Evolutionary conservation across 2,113 vertebrate species (phyloP), one percentile per base, ranked within the genome.

Genomic region (Toxotes jaculatrix): DNA sequence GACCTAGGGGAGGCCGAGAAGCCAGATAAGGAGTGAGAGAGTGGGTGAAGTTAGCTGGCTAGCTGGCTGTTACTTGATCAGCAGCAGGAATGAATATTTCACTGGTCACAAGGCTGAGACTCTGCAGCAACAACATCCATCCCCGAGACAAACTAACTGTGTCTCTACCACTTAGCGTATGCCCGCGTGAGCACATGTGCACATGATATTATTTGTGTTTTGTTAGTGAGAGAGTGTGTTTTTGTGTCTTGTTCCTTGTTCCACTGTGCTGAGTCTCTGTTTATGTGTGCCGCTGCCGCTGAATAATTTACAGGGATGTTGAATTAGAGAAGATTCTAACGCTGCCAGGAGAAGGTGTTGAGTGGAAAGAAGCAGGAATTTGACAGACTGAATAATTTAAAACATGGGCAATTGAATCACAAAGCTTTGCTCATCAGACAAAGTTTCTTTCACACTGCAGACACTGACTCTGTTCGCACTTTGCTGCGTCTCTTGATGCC

Each of bases 71-170:
- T 66, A 93, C 83, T 79, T 85, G 92, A 93, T 92, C 90, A 79
- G 89, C 74, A 76, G 75, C 45, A 40, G 71, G 81, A 61, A 94
- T 93, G 55, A 93, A 94, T 93, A 89, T 94, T 93, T 93, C 90
- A 93, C 91, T 77, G 74, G 61, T 87, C 83, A 71, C 61, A 69
- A 42, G 84, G 59, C 80, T 64, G 51, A 71, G 82, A 73, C 51
- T 14, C 81, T 57, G 27, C 65, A 63, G 53, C 67, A 62, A 32
- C 78, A 43, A 32, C 84, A 47, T 47, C 74, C 47, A 56, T 36
- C 59, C 57, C 67, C 59, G 31, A 42, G 34, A 40, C 75, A n/a
- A 59, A 43, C 72, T 27, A 8, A 43, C 12, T 19, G 42, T 55
- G 23, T 76, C 38, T 77, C 63, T 60, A 49, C 57, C 4, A 61